Evolutionary conservation across 2,113 vertebrate genomes (phyloP).

Genomic region (Pipa parva): DNA sequence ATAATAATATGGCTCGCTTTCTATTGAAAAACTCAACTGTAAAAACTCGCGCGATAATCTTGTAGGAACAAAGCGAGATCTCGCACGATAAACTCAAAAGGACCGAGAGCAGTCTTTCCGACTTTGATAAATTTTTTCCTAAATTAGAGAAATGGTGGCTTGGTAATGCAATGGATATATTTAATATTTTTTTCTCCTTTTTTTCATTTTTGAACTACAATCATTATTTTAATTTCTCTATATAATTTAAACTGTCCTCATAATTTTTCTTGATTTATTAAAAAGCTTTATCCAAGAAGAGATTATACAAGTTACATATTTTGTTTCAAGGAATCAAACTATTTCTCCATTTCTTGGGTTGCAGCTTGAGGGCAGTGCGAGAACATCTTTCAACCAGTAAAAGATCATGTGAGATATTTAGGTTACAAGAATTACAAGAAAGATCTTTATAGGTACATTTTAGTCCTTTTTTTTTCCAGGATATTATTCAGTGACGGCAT

Average conservation of each 20-base stretch:
- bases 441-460: conserved; percentile 22
- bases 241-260: conserved; percentile 21
- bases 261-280: conserved; percentile 22
- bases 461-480: conserved; percentile 11
- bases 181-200: too few species aligned
- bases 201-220: too few species aligned
- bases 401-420: conserved; percentile 20
- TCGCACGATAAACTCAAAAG: too few species aligned
- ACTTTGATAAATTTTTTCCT: too few species aligned
- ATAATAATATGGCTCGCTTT: too few species aligned
- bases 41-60: too few species aligned
- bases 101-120: too few species aligned
- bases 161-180: too few species aligned
- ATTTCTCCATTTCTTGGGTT: not conserved
- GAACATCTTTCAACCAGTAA: conserved; percentile 8
- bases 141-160: too few species aligned
- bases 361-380: conserved; percentile 38
- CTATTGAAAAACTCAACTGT: too few species aligned
- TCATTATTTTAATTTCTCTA: not conserved
- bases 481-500: conserved; percentile 21
- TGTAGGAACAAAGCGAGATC: too few species aligned
- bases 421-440: conserved; percentile 11
- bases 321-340: not conserved
- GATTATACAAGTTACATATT: not conserved
- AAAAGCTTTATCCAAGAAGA: conserved; percentile 7